Evolutionary conservation across 2,113 vertebrate genomes (phyloP).

Genomic region (Aythya baeri): DNA sequence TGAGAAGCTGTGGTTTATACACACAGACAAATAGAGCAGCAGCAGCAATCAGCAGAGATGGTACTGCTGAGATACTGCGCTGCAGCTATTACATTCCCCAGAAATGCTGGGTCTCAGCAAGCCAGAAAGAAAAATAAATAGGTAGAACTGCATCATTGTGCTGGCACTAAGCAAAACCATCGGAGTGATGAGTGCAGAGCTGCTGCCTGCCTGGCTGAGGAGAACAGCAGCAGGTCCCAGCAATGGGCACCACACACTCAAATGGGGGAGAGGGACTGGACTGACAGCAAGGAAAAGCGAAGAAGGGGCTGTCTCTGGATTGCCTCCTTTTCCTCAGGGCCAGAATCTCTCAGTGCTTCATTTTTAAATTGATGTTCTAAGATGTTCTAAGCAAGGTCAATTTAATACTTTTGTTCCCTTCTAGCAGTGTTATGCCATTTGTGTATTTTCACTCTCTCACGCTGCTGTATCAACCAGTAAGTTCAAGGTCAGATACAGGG

Average conservation of each 20-base stretch:
- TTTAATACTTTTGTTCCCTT: background rate
- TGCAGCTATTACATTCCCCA: conserved; percentile 25
- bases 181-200: background rate
- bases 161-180: conserved; percentile 21
- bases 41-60: conserved; percentile 25
- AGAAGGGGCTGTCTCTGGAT: background rate
- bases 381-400: background rate
- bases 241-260: background rate
- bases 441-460: background rate
- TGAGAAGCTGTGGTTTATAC: conserved; percentile 48
- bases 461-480: background rate
- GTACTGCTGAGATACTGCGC: background rate
- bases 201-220: background rate
- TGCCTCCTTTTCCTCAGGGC: background rate
- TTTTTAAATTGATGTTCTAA: background rate
- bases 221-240: background rate
- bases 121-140: conserved; percentile 34
- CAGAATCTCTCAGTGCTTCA: background rate
- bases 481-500: background rate
- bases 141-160: conserved; percentile 29
- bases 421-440: background rate
- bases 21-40: conserved; percentile 23
- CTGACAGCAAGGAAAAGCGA: background rate
- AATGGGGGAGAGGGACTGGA: background rate
- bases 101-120: background rate